Percentiles rank a stretch among this genome's conserved stretches.
Evolutionary conservation across 2,797 vertebrate genomes (phyloP).

Genomic region (Enteromius afrohamiltoni): DNA sequence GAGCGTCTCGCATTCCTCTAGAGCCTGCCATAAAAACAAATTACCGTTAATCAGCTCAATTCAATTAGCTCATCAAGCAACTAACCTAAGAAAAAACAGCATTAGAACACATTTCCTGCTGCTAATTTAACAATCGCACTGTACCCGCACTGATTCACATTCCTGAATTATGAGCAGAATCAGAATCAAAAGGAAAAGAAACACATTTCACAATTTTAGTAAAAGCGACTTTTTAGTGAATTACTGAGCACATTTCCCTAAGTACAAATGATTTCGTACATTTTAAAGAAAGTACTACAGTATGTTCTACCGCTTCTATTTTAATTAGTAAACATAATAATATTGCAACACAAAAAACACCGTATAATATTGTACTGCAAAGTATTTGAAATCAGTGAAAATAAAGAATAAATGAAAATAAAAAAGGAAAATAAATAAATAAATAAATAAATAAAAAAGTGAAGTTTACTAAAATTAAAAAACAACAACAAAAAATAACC

Average conservation of each 20-base stretch:
- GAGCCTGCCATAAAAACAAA: conserved; percentile 72
- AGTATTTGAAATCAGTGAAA: not conserved
- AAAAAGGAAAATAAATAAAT: too few species aligned
- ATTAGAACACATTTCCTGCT: not conserved
- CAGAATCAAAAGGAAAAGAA: not conserved
- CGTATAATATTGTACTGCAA: not conserved
- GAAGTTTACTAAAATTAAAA: too few species aligned
- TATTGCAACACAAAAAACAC: not conserved
- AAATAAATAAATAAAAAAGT: too few species aligned
- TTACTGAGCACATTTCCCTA: not conserved
- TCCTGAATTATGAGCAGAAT: not conserved
- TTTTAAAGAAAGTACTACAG: too few species aligned
- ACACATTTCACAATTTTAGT: not conserved
- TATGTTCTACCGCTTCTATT: not conserved
- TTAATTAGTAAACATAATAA: not conserved
- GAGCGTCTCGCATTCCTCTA: conserved; percentile 91
- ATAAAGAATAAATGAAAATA: too few species aligned
- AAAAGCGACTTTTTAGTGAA: not conserved
- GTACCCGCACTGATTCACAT: not conserved
- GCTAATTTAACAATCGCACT: not conserved
- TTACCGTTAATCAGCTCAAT: conserved; percentile 12
- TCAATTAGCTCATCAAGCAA: conserved; percentile 7
- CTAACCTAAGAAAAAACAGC: not conserved
- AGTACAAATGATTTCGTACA: too few species aligned
- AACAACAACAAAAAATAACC: too few species aligned